phyloP scores from a whole-genome alignment of 2,113 vertebrate species.

The Protobothrops mucrosquamatus region DNA sequence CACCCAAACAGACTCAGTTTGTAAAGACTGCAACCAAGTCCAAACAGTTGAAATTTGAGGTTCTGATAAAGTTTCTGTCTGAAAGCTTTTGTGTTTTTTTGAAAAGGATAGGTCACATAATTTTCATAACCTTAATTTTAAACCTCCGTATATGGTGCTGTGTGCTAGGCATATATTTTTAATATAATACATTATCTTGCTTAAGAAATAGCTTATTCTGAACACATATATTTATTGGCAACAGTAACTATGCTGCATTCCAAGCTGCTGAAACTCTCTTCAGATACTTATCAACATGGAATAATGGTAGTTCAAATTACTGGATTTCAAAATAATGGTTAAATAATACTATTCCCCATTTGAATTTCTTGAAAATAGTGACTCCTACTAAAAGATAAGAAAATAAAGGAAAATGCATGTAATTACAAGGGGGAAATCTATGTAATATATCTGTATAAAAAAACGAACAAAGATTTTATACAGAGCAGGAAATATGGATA shows the following conservation, averaged over 20 bases:
- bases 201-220: slow-evolving; percentile 2
- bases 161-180: not conserved
- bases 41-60: not conserved
- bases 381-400: not conserved
- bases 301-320: slow-evolving; percentile 20
- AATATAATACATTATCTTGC: not conserved
- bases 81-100: not conserved
- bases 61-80: not conserved
- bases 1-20: not conserved
- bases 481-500: not conserved
- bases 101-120: not conserved
- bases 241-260: not conserved
- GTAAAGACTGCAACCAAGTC: not conserved
- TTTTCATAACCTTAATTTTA: not conserved
- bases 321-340: not conserved
- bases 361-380: not conserved
- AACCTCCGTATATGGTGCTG: not conserved
- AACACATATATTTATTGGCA: slow-evolving; percentile 18
- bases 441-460: not conserved
- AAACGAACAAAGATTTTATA: not conserved
- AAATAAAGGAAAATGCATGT: not conserved
- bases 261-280: not conserved
- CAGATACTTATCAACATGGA: not conserved
- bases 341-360: not conserved
- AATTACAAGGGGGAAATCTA: not conserved